Base-by-base conservation (phyloP, 2,888 invertebrate species). In the Xestia c-nigrum region DNA sequence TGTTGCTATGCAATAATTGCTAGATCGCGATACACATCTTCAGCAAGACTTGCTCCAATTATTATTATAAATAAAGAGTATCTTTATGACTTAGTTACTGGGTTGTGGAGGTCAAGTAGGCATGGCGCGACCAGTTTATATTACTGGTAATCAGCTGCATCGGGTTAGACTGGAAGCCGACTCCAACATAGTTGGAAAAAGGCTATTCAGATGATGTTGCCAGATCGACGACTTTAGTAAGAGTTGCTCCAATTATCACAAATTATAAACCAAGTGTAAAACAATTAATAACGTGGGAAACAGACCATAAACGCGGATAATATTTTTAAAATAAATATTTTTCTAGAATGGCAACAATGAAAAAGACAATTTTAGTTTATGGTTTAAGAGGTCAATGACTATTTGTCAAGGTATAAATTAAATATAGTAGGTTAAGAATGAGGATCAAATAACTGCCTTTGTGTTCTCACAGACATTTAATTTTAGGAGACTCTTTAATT, bases 231-330 rank as follows among this genome's bases (percentile, higher is more conserved):
- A 69, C 71, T 86, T 74, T 74, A 72, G 72, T 73, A 85, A 81
- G 31, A 61, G 31, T 38, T 67, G 70, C 52, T 50, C 63, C n/a
- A 76, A 71, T 68, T 74, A 66, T 69, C 31, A 61, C 14, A 38
- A 66, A 14, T 68, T 68, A 65, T n/a, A 57, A 50, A 21, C 59
- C 19, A 61, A 52, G 12, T 65, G 38, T n/a, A n/a, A 70, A 70
- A 72, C 71, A 81, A 84, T 72, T 76, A 75, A 10, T 66, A n/a
- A 63, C 85, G 87, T 87, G 87, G 52, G 84, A 88, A 87, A 31
- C 5, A 24, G 65, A 38, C 55, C 66, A 77, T 78, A 65, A 76
- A 84, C 5, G 76, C 79, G 74, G 88, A 85, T 21, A 46, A 21
- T 7, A 16, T 64, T 46, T 31, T 40, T 1, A 14, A 47, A 61